Conservation (phyloP, 2,888 invertebrate genomes). For the Drosophila paucipuncta region DNA sequence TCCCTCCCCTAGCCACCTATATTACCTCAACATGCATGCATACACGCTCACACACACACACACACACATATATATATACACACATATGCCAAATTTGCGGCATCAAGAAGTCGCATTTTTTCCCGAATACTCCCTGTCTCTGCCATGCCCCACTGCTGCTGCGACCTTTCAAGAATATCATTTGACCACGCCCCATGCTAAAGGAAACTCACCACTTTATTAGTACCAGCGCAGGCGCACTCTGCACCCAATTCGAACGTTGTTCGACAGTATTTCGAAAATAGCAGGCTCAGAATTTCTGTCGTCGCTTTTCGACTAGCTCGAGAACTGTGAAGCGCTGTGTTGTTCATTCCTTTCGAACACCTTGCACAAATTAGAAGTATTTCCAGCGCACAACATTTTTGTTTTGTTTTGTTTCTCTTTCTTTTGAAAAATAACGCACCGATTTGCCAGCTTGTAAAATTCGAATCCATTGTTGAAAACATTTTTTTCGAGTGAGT, state of each 20-base stretch:
- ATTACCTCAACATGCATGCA: constrained; percentile 5
- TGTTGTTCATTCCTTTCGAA: constrained; percentile 52
- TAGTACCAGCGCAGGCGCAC: constrained; percentile 30
- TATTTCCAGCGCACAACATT: constrained; percentile 21
- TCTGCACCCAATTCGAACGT: constrained; percentile 26
- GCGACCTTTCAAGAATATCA: neutral
- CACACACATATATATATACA: constrained; percentile 34
- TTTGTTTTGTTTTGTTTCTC: constrained; percentile 6
- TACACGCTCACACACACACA: constrained; percentile 24
- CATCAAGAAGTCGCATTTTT: constrained; percentile 85
- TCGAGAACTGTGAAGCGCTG: neutral
- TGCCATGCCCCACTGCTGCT: constrained; percentile 12
- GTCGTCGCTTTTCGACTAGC: neutral
- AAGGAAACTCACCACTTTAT: constrained; percentile 54
- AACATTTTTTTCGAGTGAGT: constrained; percentile 27
- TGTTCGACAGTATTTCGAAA: constrained; percentile 37
- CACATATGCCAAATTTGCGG: constrained; percentile 80
- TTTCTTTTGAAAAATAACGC: constrained; percentile 30
- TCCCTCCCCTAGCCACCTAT: constrained; percentile 4
- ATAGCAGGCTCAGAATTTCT: constrained; percentile 31
- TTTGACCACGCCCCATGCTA: constrained; percentile 45
- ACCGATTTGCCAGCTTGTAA: constrained; percentile 23
- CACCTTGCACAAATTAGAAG: constrained; percentile 26
- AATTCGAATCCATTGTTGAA: neutral
- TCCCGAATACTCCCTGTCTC: constrained; percentile 54